A percentile compares a stretch with the other conserved stretches of the same genome.
These are phyloP conservation scores for Arrhamphus sclerolepis DNA, from an alignment of 2,797 vertebrate genomes.

Conservation along the genomic window DNA sequence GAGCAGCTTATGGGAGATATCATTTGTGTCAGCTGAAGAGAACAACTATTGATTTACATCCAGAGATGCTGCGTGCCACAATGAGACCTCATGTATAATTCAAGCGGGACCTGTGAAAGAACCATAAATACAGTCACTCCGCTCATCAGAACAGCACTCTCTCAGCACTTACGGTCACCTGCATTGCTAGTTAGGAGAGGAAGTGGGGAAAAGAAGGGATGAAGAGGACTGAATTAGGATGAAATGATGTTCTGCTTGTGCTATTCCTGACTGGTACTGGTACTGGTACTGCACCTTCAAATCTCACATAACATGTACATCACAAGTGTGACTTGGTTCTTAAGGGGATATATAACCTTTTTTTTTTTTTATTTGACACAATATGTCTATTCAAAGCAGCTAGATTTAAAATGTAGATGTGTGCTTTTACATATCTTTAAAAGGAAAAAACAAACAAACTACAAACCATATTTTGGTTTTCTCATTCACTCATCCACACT, in stretches of 20 bases:
- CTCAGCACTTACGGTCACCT: conserved; percentile 58
- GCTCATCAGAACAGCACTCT: conserved; percentile 37
- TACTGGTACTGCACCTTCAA: not conserved
- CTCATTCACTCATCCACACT: no score
- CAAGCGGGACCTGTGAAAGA: conserved; percentile 62
- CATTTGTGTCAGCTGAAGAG: conserved; percentile 61
- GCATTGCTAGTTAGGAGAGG: conserved; percentile 42
- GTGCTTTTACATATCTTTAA: no score
- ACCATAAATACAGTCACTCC: conserved; percentile 67
- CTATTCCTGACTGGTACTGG: not conserved
- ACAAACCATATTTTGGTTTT: no score
- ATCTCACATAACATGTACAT: not conserved
- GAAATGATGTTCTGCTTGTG: conserved; percentile 9
- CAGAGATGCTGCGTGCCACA: conserved; percentile 38
- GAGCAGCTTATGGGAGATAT: conserved; percentile 61
- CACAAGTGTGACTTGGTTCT: no score
- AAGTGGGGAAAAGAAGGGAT: conserved; percentile 8
- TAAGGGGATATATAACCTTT: no score
- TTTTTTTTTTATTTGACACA: no score
- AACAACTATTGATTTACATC: conserved; percentile 77
- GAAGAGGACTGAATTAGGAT: conserved; percentile 15
- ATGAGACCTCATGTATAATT: conserved; percentile 70
- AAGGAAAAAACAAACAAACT: no score
- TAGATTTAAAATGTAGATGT: no score
- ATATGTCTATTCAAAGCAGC: no score